These are phyloP conservation scores for Olivierus martensii DNA, from an alignment of 1,140 invertebrate species.

Conservation along the genomic window DNA sequence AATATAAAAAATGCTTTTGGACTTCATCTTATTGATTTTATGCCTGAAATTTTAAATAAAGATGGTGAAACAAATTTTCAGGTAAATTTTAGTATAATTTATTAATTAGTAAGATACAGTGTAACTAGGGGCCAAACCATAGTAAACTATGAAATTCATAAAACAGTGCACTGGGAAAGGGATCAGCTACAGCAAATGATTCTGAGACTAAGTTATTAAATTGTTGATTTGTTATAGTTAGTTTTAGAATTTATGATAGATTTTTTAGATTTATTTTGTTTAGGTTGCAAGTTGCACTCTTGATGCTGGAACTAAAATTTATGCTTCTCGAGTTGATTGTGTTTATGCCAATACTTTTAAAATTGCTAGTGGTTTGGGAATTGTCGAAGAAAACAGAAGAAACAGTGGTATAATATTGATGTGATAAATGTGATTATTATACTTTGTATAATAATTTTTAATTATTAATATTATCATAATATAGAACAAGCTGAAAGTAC, in stretches of 20 bases:
- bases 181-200: no score
- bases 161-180: no score
- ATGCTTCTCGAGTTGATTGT: conserved; percentile 61
- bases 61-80: conserved; percentile 51
- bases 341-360: conserved; percentile 60
- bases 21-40: conserved; percentile 64
- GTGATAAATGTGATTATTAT: no score
- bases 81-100: no score
- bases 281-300: conserved; percentile 56
- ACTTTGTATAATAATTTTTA: no score
- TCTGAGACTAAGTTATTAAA: no score
- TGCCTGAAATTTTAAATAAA: conserved; percentile 52
- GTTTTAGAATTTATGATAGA: no score
- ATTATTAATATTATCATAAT: neutral
- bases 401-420: neutral
- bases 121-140: no score
- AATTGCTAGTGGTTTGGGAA: conserved; percentile 49
- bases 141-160: no score
- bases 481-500: neutral
- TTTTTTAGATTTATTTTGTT: conserved; percentile 8
- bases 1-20: conserved; percentile 71
- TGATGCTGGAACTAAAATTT: conserved; percentile 69
- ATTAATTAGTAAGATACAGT: no score
- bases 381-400: conserved; percentile 14
- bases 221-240: no score